Conservation (phyloP, 23 tunicate species). For the Oikopleura vanhoeffeni region DNA sequence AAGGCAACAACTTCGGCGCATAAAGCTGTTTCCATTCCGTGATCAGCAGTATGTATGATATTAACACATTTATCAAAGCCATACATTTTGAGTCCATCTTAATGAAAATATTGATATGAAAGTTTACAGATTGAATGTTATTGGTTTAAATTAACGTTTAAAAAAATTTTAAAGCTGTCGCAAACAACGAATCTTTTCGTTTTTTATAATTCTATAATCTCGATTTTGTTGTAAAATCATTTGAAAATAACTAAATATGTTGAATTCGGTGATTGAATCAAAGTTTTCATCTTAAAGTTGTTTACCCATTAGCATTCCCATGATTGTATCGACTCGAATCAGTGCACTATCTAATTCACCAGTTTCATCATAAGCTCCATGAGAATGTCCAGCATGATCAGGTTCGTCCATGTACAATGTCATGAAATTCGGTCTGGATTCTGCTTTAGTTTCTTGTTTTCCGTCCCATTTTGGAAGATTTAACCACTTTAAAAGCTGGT, state of each 20-base stretch:
- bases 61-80: not conserved
- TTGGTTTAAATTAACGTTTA: too few relatives aligned
- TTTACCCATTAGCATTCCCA: not conserved
- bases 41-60: not conserved
- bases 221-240: too few relatives aligned
- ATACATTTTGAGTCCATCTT: not conserved
- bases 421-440: not conserved
- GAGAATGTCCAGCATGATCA: not conserved
- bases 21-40: not conserved
- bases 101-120: too few relatives aligned
- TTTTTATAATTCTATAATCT: too few relatives aligned
- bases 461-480: slow-evolving; percentile 24
- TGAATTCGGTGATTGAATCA: too few relatives aligned
- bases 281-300: too few relatives aligned
- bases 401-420: not conserved
- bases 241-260: too few relatives aligned
- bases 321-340: not conserved
- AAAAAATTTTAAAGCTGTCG: too few relatives aligned
- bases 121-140: too few relatives aligned
- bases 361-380: not conserved
- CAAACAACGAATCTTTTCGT: too few relatives aligned
- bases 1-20: not conserved
- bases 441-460: not conserved
- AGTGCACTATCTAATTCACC: not conserved
- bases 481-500: slow-evolving; percentile 62